phyloP scores from a whole-genome alignment of 2,113 vertebrate species.

The Zosterops japonicus region DNA sequence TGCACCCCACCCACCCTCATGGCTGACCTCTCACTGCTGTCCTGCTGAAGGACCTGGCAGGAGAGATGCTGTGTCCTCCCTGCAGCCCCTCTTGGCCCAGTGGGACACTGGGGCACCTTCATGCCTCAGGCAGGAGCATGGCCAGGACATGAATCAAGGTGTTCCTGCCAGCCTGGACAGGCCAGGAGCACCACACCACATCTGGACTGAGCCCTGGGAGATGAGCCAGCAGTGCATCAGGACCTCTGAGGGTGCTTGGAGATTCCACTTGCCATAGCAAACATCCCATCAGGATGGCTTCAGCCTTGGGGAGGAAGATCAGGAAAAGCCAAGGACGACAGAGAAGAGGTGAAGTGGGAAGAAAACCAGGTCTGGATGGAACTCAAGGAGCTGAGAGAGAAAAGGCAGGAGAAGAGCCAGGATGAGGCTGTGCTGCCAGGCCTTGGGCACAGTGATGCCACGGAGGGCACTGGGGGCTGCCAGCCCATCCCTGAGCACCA shows the following conservation, averaged over 20 bases:
- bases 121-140: rapidly evolving
- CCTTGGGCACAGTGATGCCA: rapidly evolving
- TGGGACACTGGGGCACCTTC: not conserved
- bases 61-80: not conserved
- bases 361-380: not conserved
- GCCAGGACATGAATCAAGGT: not conserved
- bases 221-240: not conserved
- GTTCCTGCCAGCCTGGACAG: not conserved
- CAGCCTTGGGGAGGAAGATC: not conserved
- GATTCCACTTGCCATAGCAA: not conserved
- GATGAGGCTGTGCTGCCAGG: rapidly evolving
- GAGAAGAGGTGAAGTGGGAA: not conserved
- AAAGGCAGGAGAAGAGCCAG: not conserved
- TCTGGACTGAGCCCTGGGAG: not conserved
- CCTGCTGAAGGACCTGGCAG: not conserved
- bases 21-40: not conserved
- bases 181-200: not conserved
- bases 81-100: not conserved
- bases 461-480: rapidly evolving
- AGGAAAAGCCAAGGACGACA: not conserved
- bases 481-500: not conserved
- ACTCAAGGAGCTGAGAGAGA: not conserved
- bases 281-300: rapidly evolving
- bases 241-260: rapidly evolving
- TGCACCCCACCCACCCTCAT: not conserved